Evolutionary conservation across 2,113 vertebrate species (phyloP).

Genomic region (Gymnarchus niloticus): DNA sequence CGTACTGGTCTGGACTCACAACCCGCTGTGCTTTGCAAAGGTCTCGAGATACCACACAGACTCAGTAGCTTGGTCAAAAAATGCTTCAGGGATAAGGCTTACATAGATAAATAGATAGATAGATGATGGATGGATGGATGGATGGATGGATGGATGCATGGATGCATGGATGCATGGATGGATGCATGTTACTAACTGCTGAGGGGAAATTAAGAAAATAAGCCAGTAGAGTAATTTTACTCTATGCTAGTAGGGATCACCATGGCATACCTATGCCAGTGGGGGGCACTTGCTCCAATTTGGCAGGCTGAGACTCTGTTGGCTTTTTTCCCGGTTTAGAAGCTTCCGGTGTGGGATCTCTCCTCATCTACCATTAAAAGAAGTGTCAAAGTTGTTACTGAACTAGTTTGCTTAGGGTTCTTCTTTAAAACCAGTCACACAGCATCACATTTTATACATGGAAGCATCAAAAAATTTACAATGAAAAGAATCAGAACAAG

Average conservation of each 20-base stretch:
- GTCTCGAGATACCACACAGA: not conserved
- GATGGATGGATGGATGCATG: not conserved
- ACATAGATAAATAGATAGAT: not conserved
- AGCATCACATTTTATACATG: not conserved
- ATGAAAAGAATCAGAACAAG: not conserved
- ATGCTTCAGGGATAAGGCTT: not conserved
- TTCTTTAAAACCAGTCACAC: not conserved
- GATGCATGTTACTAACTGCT: not conserved
- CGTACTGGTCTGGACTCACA: not conserved
- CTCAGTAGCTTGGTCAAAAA: too few species aligned
- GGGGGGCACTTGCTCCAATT: constrained; percentile 68
- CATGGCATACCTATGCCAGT: constrained; percentile 73
- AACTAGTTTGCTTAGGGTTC: not conserved
- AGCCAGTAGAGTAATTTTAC: not conserved
- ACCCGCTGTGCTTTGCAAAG: not conserved
- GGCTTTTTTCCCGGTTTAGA: constrained; percentile 69
- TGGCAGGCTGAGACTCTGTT: constrained; percentile 67
- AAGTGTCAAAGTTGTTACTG: constrained; percentile 7
- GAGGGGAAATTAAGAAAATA: not conserved
- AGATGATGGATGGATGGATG: not conserved
- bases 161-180: not conserved
- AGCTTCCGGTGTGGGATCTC: constrained; percentile 64
- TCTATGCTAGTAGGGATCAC: not conserved
- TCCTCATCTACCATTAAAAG: constrained; percentile 67
- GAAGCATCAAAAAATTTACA: not conserved